phyloP scores from a whole-genome alignment of 2,888 invertebrate genomes.

The Cerastoderma edule region DNA sequence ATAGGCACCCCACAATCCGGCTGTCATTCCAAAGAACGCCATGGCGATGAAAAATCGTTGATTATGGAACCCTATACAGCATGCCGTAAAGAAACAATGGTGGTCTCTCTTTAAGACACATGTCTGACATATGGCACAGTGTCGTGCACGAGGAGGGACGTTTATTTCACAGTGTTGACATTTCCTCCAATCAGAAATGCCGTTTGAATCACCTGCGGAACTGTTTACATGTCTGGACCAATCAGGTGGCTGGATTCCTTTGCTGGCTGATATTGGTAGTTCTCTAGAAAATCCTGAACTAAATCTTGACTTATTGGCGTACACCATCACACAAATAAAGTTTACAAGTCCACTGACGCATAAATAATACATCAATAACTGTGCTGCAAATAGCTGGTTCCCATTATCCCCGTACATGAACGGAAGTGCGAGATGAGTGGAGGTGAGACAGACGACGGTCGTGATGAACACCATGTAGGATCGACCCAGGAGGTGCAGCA shows the following conservation, averaged over 20 bases:
- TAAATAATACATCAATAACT: slow-evolving; percentile 61
- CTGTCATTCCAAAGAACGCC: slow-evolving; percentile 75
- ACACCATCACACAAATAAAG: slow-evolving; percentile 64
- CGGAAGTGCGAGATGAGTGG: slow-evolving; percentile 66
- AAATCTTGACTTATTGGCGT: slow-evolving; percentile 60
- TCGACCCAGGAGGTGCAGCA: slow-evolving; percentile 64
- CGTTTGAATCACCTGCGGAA: slow-evolving; percentile 2
- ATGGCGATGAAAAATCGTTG: slow-evolving; percentile 84
- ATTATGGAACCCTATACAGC: slow-evolving; percentile 84
- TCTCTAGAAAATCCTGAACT: slow-evolving; percentile 28
- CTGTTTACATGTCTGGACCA: slow-evolving; percentile 21
- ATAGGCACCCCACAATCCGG: slow-evolving; percentile 61
- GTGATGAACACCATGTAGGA: slow-evolving; percentile 64
- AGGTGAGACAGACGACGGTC: slow-evolving; percentile 50
- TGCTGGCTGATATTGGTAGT: slow-evolving; percentile 44
- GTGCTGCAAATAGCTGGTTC: slow-evolving; percentile 39
- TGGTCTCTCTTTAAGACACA: slow-evolving; percentile 84
- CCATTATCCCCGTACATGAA: slow-evolving; percentile 51
- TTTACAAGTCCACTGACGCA: slow-evolving; percentile 65
- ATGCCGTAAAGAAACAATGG: slow-evolving; percentile 83
- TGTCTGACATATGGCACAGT: slow-evolving; percentile 83
- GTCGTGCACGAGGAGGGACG: slow-evolving; percentile 80
- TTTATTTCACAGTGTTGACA: slow-evolving; percentile 71
- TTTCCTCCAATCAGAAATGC: slow-evolving; percentile 57
- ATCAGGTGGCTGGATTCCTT: slow-evolving; percentile 33